Evolutionary conservation across 2,888 invertebrate species (phyloP), one percentile per base, ranked within the genome.

Genomic region (Abscondita cerata): DNA sequence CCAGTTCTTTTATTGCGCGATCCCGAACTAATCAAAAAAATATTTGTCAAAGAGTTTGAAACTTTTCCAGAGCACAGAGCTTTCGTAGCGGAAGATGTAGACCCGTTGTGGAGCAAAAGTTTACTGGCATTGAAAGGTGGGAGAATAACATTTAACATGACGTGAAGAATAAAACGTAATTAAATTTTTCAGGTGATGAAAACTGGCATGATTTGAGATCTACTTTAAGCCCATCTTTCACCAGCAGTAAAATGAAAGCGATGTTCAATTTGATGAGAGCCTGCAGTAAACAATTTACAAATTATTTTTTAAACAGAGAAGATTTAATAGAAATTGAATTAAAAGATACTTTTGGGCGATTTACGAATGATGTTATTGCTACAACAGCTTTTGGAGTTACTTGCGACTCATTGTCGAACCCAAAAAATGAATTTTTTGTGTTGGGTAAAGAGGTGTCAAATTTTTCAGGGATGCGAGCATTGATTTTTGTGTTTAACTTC

Each of bases 321-420:
- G 36, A 64, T 47, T 18, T 56, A 1, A 34, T 62, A 4, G 62
- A 50, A 5, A 16, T 82, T 1, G 82, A 83, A 31, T 72, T 78
- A 53, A 82, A 80, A 62, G 83, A 84, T 53, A 62, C 81, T 3
- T 79, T 80, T 1, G 78, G 79, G 0, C 76, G 82, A 9, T 83
- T 78, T 60, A 76, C 82, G 0, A 83, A 81, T 58, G 83, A 84
- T 67, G 81, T 83, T 1, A 83, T 84, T 52, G 83, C 83, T 0
- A 77, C 82, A 0, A 79, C 81, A 20, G 83, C 82, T 1, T 84
- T 83, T 62, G 84, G 84, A 0, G 66, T 83, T 1, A 79, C 82
- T 63, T 81, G 85, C 1, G 80, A 86, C 67, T 86, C 86, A 0
- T 78, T 82, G 12, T 71, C 73, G 1, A 79, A 86, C 0, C 75